A percentile compares a stretch with the other conserved stretches of the same genome.
Evolutionary conservation across 1,140 invertebrate genomes (phyloP).

Genomic region (Zaprionus lachaisei): DNA sequence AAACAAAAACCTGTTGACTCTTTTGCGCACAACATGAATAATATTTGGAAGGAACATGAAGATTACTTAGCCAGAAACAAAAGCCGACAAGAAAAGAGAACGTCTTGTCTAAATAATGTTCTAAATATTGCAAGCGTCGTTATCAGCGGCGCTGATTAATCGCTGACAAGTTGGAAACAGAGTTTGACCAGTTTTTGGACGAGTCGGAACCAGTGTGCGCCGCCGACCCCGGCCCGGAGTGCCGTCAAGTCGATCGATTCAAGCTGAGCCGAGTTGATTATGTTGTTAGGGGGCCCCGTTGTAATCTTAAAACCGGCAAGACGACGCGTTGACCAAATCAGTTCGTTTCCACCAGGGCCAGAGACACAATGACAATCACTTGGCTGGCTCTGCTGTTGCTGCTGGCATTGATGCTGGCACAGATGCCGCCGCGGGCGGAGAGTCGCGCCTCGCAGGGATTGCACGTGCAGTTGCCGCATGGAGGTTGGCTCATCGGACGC

Average conservation of each 20-base stretch:
- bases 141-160: not conserved
- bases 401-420: too few relatives aligned
- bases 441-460: conserved; percentile 67
- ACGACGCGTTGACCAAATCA: conserved; percentile 46
- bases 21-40: not conserved
- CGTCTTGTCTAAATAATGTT: conserved; percentile 6
- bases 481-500: conserved; percentile 85
- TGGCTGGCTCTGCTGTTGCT: conserved; percentile 16
- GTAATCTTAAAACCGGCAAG: conserved; percentile 66
- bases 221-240: not conserved
- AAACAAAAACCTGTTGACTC: not conserved
- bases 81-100: not conserved
- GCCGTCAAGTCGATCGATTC: not conserved
- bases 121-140: not conserved
- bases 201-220: conserved; percentile 37
- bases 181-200: not conserved
- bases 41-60: conserved; percentile 1
- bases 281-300: conserved; percentile 48
- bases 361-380: conserved; percentile 54
- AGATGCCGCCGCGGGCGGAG: not conserved
- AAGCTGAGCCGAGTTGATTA: not conserved
- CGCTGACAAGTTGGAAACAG: not conserved
- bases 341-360: conserved; percentile 37
- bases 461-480: conserved; percentile 72
- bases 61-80: not conserved